Percentiles rank a stretch among this genome's conserved stretches.
Evolutionary conservation across 2,888 invertebrate species (phyloP).

Genomic region (Aleiodes leptofemur): DNA sequence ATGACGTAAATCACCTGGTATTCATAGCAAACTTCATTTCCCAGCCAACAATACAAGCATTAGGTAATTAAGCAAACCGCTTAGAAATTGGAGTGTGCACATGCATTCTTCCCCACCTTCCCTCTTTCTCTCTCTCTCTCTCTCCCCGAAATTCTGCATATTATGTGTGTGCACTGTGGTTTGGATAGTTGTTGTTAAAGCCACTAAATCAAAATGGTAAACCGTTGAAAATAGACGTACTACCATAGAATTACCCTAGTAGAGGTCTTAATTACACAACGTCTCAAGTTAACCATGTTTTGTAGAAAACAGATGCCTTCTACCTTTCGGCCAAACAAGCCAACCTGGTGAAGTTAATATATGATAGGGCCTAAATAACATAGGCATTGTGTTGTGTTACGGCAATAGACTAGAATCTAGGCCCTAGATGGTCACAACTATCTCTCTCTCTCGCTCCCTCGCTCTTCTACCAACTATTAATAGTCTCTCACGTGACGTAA

Average conservation of each 20-base stretch:
- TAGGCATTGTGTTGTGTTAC: slow-evolving; percentile 57
- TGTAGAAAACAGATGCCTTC: no score
- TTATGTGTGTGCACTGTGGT: no score
- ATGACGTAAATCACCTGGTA: no score
- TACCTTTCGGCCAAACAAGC: no score
- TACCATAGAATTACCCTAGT: slow-evolving; percentile 43
- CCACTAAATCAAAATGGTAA: slow-evolving; percentile 54
- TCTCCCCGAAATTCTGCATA: no score
- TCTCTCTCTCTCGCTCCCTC: slow-evolving; percentile 39
- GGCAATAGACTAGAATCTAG: slow-evolving; percentile 33
- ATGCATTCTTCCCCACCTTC: no score
- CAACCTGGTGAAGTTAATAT: slow-evolving; percentile 56
- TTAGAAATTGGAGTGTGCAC: slow-evolving; percentile 22
- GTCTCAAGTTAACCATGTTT: slow-evolving; percentile 56
- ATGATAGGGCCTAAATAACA: slow-evolving; percentile 63
- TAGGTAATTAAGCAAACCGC: slow-evolving; percentile 26
- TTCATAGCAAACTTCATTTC: no score
- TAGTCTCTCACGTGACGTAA: slow-evolving; percentile 67
- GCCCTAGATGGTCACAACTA: slow-evolving; percentile 44
- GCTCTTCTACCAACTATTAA: slow-evolving; percentile 61
- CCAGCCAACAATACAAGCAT: no score
- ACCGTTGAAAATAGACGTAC: slow-evolving; percentile 48
- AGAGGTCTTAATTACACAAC: slow-evolving; percentile 65
- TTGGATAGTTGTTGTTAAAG: neutral
- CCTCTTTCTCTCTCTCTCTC: no score